phyloP scores from a whole-genome alignment of 2,113 vertebrate species.

The Silurus asotus region DNA sequence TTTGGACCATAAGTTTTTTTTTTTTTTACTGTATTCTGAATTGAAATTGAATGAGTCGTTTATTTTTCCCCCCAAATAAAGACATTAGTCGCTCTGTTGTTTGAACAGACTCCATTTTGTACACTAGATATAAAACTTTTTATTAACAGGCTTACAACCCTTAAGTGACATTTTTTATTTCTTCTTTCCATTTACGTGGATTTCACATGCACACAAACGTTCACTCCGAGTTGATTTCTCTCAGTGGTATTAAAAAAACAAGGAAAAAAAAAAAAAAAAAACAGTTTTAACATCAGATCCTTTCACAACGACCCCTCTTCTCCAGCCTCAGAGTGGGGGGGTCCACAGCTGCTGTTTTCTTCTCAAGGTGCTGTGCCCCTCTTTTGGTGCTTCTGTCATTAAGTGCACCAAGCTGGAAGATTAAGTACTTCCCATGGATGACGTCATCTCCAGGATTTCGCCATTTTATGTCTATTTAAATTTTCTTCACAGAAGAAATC shows the following conservation, averaged over 20 bases:
- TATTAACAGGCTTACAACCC: conserved; percentile 49
- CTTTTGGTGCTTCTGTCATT: conserved; percentile 62
- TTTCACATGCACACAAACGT: conserved; percentile 81
- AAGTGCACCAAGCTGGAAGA: conserved; percentile 65
- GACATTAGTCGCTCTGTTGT: conserved; percentile 72
- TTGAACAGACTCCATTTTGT: conserved; percentile 67
- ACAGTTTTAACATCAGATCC: conserved; percentile 65
- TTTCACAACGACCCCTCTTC: conserved; percentile 45
- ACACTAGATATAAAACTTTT: conserved; percentile 76
- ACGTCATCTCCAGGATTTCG: conserved; percentile 63
- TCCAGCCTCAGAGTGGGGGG: conserved; percentile 33
- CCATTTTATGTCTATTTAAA: conserved; percentile 52
- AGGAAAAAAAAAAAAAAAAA: too few relatives aligned
- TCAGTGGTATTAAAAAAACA: conserved; percentile 62
- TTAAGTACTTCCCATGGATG: conserved; percentile 61
- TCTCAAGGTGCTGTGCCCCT: conserved; percentile 56
- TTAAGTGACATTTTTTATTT: conserved; percentile 58
- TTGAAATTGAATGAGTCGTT: conserved; percentile 87
- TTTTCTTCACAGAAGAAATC: conserved; percentile 99
- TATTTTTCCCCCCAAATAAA: conserved; percentile 72
- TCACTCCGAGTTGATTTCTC: conserved; percentile 68
- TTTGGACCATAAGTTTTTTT: conserved; percentile 75
- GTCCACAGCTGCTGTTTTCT: conserved; percentile 34
- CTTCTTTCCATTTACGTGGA: conserved; percentile 62
- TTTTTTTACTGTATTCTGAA: conserved; percentile 81